phyloP scores from a whole-genome alignment of 1,140 invertebrate genomes.

The Heterodera schachtii region DNA sequence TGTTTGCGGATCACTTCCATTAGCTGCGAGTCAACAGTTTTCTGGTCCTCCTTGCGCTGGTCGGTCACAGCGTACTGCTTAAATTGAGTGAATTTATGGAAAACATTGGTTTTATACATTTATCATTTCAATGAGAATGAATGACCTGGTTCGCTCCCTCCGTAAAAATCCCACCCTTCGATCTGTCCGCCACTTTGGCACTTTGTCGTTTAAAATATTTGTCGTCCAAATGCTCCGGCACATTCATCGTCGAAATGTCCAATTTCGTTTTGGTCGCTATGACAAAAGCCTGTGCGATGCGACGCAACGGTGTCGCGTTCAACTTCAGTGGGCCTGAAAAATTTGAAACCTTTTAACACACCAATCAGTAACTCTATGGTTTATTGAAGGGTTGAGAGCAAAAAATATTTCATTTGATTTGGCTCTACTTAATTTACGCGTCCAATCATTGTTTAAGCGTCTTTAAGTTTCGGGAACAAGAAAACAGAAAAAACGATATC shows the following conservation, averaged over 20 bases:
- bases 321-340: slow-evolving; percentile 77
- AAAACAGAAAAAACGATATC: too few relatives aligned
- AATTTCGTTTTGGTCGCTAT: slow-evolving; percentile 90
- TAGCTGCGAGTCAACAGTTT: slow-evolving; percentile 77
- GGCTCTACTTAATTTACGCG: too few relatives aligned
- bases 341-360: slow-evolving; percentile 43
- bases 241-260: slow-evolving; percentile 78
- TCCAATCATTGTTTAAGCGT: too few relatives aligned
- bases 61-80: slow-evolving; percentile 82
- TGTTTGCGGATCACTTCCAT: slow-evolving; percentile 80
- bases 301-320: slow-evolving; percentile 88
- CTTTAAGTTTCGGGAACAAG: too few relatives aligned
- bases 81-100: slow-evolving; percentile 67
- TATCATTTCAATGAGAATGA: too few relatives aligned
- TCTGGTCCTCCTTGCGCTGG: slow-evolving; percentile 87
- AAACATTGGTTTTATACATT: too few relatives aligned
- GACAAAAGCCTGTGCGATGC: slow-evolving; percentile 90
- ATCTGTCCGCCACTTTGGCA: slow-evolving; percentile 72
- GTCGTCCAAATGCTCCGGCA: slow-evolving; percentile 86
- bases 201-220: slow-evolving; percentile 84
- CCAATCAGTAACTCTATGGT: too few relatives aligned
- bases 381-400: too few relatives aligned
- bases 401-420: too few relatives aligned
- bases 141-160: slow-evolving; percentile 75
- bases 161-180: slow-evolving; percentile 82